Evolutionary conservation across 2,797 vertebrate species (phyloP), one percentile per base, ranked within the genome.

Genomic region (Arctocebus calabarensis): DNA sequence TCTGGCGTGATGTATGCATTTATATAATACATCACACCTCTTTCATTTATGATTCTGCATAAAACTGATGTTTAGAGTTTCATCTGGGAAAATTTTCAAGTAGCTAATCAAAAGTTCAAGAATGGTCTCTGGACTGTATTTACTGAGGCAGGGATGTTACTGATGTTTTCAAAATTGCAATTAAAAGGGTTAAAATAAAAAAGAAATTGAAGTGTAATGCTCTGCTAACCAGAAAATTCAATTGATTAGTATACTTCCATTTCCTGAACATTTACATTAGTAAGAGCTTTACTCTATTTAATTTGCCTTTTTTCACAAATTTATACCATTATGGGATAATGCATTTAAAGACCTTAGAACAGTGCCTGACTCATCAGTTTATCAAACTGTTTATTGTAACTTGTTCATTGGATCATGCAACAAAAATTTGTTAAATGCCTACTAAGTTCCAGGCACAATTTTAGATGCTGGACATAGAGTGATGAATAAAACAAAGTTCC

Each of bases 211-310:
- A 85, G 64, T 25, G 32, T 61, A 94, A 92, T 62, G 22, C 32
- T 90, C 32, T 88, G 64, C 90, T 78, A 95, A 71, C 8, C 73
- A 93, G 62, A 89, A 94, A 94, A 93, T 48, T 37, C 22, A 94
- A 43, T 64, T 70, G 89, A 48, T 83, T 75, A 84, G 73, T 75
- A 86, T 64, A 94, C 23, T 85, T 77, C 4, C 4, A 73, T 93
- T 95, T 85, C 20, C 23, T 93, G 61, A 94, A 75, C 7, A 77
- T 92, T 90, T 73, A 71, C 86, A 84, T 94, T 84, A 86, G 79
- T 88, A 62, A 85, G 90, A 32, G 23, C 8, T 90, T 94, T 88
- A 48, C 40, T 88, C 20, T 83, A 89, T 95, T 88, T 84, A 74
- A 23, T n/a, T 84, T 78, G 25, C 10, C 8, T 96, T 88, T 88